Conservation (phyloP, 2,797 vertebrate species). For the Enteromius argenteus region DNA sequence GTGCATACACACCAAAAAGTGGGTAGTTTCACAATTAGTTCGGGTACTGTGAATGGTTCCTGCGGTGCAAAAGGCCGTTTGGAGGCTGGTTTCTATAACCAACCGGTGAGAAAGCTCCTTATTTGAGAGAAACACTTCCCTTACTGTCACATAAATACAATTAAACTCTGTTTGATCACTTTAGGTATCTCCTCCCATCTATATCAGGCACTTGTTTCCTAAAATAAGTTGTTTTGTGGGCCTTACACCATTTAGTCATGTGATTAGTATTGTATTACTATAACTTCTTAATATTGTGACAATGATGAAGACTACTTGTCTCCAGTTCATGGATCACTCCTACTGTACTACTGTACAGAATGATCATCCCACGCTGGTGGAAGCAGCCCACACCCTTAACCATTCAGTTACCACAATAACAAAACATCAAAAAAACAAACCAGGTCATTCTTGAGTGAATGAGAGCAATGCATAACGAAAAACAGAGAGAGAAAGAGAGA, state of each 20-base stretch:
- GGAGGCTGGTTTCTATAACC: not conserved
- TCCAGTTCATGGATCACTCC: not conserved
- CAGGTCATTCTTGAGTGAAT: not conserved
- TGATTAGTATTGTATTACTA: not conserved
- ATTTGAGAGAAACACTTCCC: not conserved
- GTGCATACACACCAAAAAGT: no score
- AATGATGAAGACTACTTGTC: not conserved
- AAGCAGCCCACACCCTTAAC: constrained; percentile 1
- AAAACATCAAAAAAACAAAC: not conserved
- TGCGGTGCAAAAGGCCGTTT: no score
- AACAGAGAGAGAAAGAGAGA: not conserved
- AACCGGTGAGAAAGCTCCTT: not conserved
- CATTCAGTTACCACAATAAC: not conserved
- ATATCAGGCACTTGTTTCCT: not conserved
- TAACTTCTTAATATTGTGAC: not conserved
- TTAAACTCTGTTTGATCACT: not conserved
- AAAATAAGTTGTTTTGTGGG: not conserved
- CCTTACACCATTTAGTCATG: not conserved
- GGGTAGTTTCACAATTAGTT: no score
- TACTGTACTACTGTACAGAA: constrained; percentile 4
- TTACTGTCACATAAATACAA: not conserved
- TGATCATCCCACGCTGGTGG: not conserved
- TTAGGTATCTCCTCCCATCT: not conserved
- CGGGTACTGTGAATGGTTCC: no score
- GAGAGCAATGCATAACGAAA: not conserved